A percentile compares a stretch with the other conserved stretches of the same genome.
phyloP scores from a whole-genome alignment of 1,140 invertebrate genomes.

The Oryctes rhinoceros region DNA sequence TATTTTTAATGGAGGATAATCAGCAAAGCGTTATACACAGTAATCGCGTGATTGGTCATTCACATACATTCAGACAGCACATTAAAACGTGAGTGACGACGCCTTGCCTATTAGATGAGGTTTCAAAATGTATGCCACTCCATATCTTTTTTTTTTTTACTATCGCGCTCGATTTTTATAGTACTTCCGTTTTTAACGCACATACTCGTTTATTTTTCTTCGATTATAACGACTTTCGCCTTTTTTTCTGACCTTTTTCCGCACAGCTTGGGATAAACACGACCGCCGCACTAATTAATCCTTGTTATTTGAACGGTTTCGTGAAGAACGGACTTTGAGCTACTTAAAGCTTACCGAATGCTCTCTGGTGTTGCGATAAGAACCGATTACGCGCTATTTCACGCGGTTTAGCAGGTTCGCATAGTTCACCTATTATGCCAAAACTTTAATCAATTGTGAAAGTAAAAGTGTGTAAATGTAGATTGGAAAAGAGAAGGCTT shows the following conservation, averaged over 20 bases:
- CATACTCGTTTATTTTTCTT: background rate
- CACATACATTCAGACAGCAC: background rate
- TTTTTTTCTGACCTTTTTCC: background rate
- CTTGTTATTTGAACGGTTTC: background rate
- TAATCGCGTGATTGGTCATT: conserved; percentile 6
- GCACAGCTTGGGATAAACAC: background rate
- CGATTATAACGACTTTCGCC: background rate
- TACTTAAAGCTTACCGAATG: background rate
- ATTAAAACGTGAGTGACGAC: background rate
- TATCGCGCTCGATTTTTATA: background rate
- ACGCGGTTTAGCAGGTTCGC: background rate
- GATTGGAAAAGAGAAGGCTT: background rate
- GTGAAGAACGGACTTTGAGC: background rate
- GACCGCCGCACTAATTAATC: background rate
- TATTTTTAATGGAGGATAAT: conserved; percentile 5
- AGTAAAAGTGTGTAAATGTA: background rate
- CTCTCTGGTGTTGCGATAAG: background rate
- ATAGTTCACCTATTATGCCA: background rate
- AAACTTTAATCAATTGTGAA: conserved; percentile 1
- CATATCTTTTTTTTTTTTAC: background rate
- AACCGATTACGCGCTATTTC: background rate
- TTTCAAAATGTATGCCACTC: background rate
- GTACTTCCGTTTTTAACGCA: background rate
- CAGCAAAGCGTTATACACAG: background rate
- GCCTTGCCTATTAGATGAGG: background rate